These are phyloP conservation scores for Drosophila setosimentum DNA, from an alignment of 2,888 invertebrate genomes.

Conservation along the genomic window DNA sequence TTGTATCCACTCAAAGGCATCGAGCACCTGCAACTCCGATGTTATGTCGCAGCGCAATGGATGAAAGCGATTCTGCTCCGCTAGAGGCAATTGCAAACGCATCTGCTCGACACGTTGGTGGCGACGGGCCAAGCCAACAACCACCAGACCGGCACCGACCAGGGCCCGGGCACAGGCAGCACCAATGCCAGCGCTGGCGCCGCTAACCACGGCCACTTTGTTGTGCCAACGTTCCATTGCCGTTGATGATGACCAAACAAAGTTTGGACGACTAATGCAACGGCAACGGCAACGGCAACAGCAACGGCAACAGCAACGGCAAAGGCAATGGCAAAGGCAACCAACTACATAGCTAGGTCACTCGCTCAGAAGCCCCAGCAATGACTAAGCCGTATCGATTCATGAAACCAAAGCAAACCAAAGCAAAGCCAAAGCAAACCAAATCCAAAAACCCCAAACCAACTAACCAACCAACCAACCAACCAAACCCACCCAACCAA, in stretches of 20 bases:
- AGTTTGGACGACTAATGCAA: constrained; percentile 29
- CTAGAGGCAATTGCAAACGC: constrained; percentile 56
- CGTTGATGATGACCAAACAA: constrained; percentile 3
- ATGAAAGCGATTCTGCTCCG: constrained; percentile 68
- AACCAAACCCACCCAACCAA: background rate
- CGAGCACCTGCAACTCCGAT: constrained; percentile 86
- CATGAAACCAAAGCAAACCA: background rate
- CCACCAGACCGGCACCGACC: constrained; percentile 86
- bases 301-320: background rate
- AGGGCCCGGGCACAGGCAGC: constrained; percentile 86
- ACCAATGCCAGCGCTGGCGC: constrained; percentile 88
- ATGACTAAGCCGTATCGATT: constrained; percentile 39
- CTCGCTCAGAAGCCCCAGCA: constrained; percentile 7
- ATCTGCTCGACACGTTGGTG: constrained; percentile 83
- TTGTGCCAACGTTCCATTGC: constrained; percentile 88
- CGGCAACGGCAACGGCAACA: background rate
- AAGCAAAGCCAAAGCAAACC: too few species aligned
- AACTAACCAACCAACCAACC: too few species aligned
- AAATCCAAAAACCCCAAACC: background rate
- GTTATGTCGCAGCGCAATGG: constrained; percentile 85
- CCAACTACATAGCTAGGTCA: background rate
- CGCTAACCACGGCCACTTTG: constrained; percentile 88
- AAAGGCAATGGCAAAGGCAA: background rate
- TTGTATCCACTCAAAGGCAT: constrained; percentile 86
- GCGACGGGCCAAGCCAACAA: constrained; percentile 87